These are phyloP conservation scores for Cettia cetti DNA, from an alignment of 2,113 vertebrate genomes.

Conservation along the genomic window DNA sequence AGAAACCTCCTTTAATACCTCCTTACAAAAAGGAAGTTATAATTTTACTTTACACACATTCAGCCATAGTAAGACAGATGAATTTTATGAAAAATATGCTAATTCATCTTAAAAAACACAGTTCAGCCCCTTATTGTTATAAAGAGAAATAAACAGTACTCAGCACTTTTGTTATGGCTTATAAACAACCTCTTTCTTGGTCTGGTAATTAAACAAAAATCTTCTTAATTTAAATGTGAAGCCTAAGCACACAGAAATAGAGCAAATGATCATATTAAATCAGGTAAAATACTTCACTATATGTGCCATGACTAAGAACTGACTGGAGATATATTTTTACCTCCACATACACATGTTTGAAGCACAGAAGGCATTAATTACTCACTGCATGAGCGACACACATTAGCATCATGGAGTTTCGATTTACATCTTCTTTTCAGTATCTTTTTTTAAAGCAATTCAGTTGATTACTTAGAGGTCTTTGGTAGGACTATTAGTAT, in stretches of 20 bases:
- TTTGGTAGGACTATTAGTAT: not conserved
- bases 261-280: not conserved
- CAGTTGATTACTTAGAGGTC: not conserved
- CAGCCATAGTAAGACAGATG: not conserved
- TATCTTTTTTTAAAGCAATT: not conserved
- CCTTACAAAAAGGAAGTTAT: not conserved
- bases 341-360: not conserved
- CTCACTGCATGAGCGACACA: too few relatives aligned
- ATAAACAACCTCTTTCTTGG: not conserved
- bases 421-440: not conserved
- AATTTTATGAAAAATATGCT: not conserved
- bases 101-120: not conserved
- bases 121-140: not conserved
- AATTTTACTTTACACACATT: not conserved
- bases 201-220: conserved; percentile 6
- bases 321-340: not conserved
- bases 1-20: not conserved
- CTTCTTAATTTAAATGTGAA: not conserved
- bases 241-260: not conserved
- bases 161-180: not conserved
- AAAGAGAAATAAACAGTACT: not conserved
- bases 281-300: not conserved
- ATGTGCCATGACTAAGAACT: not conserved
- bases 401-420: not conserved
- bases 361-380: not conserved